These are phyloP conservation scores for Tyrannus savana DNA, from an alignment of 2,113 vertebrate species.

Conservation along the genomic window DNA sequence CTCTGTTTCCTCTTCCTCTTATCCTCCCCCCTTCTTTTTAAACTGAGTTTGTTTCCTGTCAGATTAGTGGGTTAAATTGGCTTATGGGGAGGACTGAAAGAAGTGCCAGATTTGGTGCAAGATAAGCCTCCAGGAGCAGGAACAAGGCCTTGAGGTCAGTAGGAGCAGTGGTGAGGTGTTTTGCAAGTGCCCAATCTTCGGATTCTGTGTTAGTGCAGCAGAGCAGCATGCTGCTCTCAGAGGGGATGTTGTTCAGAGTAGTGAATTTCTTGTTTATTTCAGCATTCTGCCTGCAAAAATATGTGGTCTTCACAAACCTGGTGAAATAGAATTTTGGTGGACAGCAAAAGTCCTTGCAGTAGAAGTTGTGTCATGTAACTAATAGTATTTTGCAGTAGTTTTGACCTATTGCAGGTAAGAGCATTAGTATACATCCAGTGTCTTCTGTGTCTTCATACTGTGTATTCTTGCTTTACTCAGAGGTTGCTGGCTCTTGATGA, in stretches of 20 bases:
- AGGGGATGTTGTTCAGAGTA: neutral
- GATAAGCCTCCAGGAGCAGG: conserved; percentile 40
- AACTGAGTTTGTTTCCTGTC: conserved; percentile 60
- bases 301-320: neutral
- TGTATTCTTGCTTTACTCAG: neutral
- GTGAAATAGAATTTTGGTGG: neutral
- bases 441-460: neutral
- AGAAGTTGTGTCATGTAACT: neutral
- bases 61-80: conserved; percentile 54
- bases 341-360: neutral
- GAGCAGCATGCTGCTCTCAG: fast-evolving
- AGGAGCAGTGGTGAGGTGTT: neutral
- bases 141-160: conserved; percentile 13
- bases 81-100: neutral
- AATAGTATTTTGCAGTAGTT: neutral
- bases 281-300: neutral
- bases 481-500: neutral
- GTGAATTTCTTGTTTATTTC: neutral
- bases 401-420: neutral
- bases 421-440: neutral
- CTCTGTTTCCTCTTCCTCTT: conserved; percentile 54
- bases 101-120: conserved; percentile 41
- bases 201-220: neutral
- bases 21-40: neutral
- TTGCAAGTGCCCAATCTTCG: neutral